Base-by-base conservation (phyloP, 2,113 vertebrate genomes). In the Forbesichthys papilliferus region DNA sequence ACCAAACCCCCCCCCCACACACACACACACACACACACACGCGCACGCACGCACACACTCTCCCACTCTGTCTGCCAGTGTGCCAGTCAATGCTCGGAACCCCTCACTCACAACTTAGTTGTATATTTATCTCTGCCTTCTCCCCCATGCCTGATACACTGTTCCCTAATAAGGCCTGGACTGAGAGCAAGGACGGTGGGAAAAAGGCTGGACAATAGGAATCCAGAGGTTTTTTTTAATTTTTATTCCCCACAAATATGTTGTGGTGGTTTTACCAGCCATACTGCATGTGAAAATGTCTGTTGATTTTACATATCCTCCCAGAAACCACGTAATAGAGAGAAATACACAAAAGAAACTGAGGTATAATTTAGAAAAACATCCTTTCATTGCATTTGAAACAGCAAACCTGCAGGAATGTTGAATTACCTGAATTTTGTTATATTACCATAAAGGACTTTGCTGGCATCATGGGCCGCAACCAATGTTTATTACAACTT, bases 91-190 rank as follows among this genome's bases (percentile, higher is more conserved):
- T 42, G 63, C 84, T 86, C 77, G 82, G 73, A 88, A 84, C 73
- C 69, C 78, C 64, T 86, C 80, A 27, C 75, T 88, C 77, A 49
- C 74, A 81, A 87, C 80, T 74, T 51, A 5, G 74, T 71, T 80
- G 72, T 88, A 86, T 90, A 88, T 89, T 90, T 90, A 90, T 91
- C 80, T 80, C 65, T 13, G 55, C 63, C 14, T 61, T 67, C 76
- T 70, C 73, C 60, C 49, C 58, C 36, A 69, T 67, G 64, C 74
- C 36, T 7, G 4, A 73, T 63, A 68, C 67, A 47, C 66, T 73
- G 52, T 69, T 71, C 61, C 89, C 89, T 92, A 89, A 91, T 90
- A 92, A 90, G 91, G 90, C 64, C 70, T 62, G 60, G 57, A 68
- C 42, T 20, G 16, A 69, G 13, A 69, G 64, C 11, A 20, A 70